These are phyloP conservation scores for Paedocypris sp. DNA, from an alignment of 2,113 vertebrate species.

Conservation along the genomic window DNA sequence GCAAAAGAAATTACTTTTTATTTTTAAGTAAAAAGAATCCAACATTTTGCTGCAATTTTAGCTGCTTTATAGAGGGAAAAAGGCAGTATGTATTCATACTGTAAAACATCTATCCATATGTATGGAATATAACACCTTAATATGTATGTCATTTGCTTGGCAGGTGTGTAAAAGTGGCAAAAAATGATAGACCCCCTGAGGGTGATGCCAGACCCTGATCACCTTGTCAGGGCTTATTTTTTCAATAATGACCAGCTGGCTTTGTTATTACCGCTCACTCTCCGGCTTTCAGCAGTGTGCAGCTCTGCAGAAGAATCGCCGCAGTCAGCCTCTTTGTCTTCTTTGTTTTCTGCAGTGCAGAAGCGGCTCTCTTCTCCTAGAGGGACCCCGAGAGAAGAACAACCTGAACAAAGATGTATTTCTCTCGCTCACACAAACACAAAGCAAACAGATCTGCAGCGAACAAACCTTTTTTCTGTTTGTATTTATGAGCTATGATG, in stretches of 20 bases:
- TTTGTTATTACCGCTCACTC: not conserved
- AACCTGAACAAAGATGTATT: not conserved
- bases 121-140: too few relatives aligned
- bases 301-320: not conserved
- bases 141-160: too few relatives aligned
- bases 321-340: conserved; percentile 7
- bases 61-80: too few relatives aligned
- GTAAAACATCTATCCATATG: too few relatives aligned
- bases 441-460: not conserved
- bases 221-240: not conserved
- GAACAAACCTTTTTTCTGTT: conserved; percentile 19
- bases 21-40: too few relatives aligned
- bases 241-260: not conserved
- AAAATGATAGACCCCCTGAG: not conserved
- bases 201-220: not conserved
- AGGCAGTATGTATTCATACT: too few relatives aligned
- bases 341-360: conserved; percentile 12
- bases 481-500: conserved; percentile 31
- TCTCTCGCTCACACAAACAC: not conserved
- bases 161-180: too few relatives aligned
- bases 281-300: not conserved
- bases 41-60: too few relatives aligned
- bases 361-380: conserved; percentile 1
- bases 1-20: too few relatives aligned
- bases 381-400: not conserved